Evolutionary conservation across 2,113 vertebrate genomes (phyloP), one percentile per base, ranked within the genome.

Genomic region (Pelodiscus sinensis): DNA sequence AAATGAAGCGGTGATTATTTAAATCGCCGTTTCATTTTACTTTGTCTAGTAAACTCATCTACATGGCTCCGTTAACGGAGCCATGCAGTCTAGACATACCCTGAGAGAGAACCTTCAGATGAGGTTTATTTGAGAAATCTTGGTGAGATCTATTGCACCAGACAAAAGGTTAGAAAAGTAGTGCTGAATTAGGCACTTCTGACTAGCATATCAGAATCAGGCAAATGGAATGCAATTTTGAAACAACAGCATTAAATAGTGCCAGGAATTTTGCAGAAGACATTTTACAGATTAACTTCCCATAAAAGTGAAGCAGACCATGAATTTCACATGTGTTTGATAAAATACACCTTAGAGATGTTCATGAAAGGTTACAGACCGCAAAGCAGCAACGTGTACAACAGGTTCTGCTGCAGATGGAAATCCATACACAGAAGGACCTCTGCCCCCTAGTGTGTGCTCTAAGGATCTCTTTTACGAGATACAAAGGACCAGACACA

Each of bases 401-500:
- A n/a, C 9, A 82, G 13, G 35, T 1, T 4, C 71, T 62, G 9
- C 50, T 9, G 1, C 71, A 3, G 2, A 44, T 55, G 16, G 35
- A 24, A 16, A 83, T 9, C 78, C 12, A 3, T 27, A 8, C 8
- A 11, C 9, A 82, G 92, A 68, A 50, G 65, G 62, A 44, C 83
- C 92, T 83, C 91, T 92, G 95, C 92, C 96, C 92, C 68, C 96
- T 97, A 94, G 94, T 5, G 96, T 82, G n/a, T 7, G 44, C 2
- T 84, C 50, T 15, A 25, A 86, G 38, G 3, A 35, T 79, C 5
- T 9, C 9, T 75, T 6, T 44, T 16, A 4, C 1, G 29, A 8
- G 38, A 27, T 2, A 35, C 0, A 57, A 10, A 24, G 6, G 18
- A n/a, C 29, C 15, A 79, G 29, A 27, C 13, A 31, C 11, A 79